A percentile compares a stretch with the other conserved stretches of the same genome.
These are phyloP conservation scores for Nilaparvata lugens DNA, from an alignment of 1,140 invertebrate genomes.

Conservation along the genomic window DNA sequence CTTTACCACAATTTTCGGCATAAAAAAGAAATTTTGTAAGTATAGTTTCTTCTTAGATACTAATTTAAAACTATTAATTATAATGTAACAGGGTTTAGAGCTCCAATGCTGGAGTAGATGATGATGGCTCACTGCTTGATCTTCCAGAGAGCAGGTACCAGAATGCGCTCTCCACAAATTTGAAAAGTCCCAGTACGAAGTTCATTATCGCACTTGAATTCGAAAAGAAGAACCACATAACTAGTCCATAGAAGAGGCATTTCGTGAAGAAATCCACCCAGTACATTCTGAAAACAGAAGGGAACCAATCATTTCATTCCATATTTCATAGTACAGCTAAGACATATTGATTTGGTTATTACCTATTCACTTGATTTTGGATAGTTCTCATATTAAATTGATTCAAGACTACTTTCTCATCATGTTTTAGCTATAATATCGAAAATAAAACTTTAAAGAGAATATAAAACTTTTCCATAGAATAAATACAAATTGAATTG, in stretches of 20 bases:
- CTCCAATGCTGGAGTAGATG: no score
- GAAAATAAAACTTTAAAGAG: not conserved
- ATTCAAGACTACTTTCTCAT: slow-evolving; percentile 3
- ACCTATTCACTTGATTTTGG: slow-evolving; percentile 1
- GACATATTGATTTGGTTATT: not conserved
- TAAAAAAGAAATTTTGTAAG: no score
- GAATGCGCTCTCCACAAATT: not conserved
- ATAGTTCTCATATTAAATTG: slow-evolving; percentile 9
- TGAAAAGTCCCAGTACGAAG: slow-evolving; percentile 17
- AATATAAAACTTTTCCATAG: not conserved
- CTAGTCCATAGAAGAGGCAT: slow-evolving; percentile 35
- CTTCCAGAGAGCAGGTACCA: not conserved
- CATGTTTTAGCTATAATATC: slow-evolving; percentile 10
- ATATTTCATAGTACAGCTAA: not conserved
- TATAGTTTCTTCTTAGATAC: no score
- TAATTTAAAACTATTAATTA: no score
- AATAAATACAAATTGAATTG: no score
- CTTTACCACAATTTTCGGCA: no score
- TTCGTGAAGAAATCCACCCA: slow-evolving; percentile 43
- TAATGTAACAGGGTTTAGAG: no score
- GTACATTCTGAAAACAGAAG: slow-evolving; percentile 48
- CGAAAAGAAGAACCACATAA: slow-evolving; percentile 33
- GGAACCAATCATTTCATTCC: slow-evolving; percentile 10
- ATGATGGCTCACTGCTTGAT: not conserved
- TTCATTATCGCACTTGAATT: not conserved